Evolutionary conservation across 2,113 vertebrate genomes (phyloP).

Genomic region (Tyto alba): DNA sequence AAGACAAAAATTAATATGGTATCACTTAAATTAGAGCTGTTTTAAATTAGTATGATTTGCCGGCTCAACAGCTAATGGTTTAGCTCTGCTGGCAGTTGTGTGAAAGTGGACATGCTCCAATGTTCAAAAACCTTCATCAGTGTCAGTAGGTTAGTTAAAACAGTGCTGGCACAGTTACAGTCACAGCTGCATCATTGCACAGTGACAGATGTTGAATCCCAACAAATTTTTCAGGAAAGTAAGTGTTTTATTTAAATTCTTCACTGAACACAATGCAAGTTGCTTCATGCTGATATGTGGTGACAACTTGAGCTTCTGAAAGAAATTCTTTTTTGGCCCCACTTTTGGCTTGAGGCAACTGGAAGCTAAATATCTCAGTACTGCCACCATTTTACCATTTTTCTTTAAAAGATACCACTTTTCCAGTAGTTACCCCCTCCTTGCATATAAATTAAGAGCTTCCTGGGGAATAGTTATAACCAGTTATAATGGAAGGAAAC

Average conservation of each 20-base stretch:
- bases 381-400: neutral
- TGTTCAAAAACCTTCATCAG: neutral
- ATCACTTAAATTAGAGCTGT: neutral
- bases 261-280: neutral
- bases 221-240: neutral
- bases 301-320: neutral
- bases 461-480: neutral
- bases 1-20: neutral
- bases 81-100: neutral
- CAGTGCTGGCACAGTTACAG: neutral
- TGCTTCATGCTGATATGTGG: neutral
- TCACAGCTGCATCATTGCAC: neutral
- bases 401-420: neutral
- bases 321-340: neutral
- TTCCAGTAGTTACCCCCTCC: neutral
- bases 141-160: neutral
- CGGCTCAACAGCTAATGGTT: neutral
- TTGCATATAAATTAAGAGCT: neutral
- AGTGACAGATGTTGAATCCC: neutral
- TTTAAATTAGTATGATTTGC: neutral
- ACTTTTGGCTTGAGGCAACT: neutral
- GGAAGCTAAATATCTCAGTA: neutral
- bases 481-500: neutral
- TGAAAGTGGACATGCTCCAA: neutral
- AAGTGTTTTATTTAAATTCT: neutral